Conservation (phyloP, 1,140 invertebrate species). For the Acromyrmex charruanus region DNA sequence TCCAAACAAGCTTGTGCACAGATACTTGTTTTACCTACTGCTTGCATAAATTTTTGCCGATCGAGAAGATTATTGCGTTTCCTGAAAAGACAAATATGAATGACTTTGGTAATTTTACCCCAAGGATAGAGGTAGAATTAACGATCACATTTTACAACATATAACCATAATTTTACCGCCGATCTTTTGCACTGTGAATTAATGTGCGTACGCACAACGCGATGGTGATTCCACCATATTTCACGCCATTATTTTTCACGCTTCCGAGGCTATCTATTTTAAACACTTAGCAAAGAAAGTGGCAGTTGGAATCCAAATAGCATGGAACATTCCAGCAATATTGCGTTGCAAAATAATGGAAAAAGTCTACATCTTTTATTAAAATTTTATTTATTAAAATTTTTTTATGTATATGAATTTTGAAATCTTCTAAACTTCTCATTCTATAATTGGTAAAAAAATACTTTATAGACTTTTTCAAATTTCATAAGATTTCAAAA, state of each 20-base stretch:
- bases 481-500: too few species aligned
- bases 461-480: too few species aligned
- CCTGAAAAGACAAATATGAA: background rate
- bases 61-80: background rate
- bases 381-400: too few species aligned
- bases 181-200: constrained; percentile 14
- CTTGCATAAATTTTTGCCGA: background rate
- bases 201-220: constrained; percentile 2
- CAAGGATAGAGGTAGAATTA: background rate
- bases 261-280: constrained; percentile 32
- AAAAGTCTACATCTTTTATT: too few species aligned
- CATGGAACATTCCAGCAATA: too few species aligned
- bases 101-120: background rate
- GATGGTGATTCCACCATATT: constrained; percentile 15
- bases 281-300: constrained; percentile 16
- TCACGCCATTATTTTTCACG: constrained; percentile 6
- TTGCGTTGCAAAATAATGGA: too few species aligned
- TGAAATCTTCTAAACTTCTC: too few species aligned
- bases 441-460: too few species aligned
- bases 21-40: background rate
- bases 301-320: background rate
- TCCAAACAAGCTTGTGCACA: background rate
- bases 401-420: too few species aligned
- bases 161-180: background rate
- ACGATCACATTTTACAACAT: constrained; percentile 8